Evolutionary conservation across 1,140 invertebrate species (phyloP).

Genomic region (Drosophila nasuta): DNA sequence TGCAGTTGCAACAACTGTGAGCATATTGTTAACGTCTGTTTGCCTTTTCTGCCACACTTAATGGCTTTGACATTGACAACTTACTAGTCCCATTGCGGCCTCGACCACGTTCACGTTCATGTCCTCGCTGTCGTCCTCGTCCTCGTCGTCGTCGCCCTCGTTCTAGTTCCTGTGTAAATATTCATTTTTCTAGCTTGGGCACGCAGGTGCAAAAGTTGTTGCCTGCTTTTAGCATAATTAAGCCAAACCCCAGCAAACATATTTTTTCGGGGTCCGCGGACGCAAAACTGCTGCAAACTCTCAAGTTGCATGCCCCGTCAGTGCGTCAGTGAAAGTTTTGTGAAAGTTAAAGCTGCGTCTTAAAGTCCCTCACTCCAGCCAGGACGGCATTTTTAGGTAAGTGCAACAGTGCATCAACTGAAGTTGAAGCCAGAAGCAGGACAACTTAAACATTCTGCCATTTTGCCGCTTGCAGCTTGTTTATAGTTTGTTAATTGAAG

Average conservation of each 20-base stretch:
- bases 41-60: conserved; percentile 45
- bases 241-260: conserved; percentile 30
- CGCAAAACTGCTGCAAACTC: neutral
- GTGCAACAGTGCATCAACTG: conserved; percentile 7
- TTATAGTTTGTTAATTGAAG: conserved; percentile 75
- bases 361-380: conserved; percentile 37
- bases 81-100: conserved; percentile 3
- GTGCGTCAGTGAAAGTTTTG: conserved; percentile 28
- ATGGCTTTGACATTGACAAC: conserved; percentile 69
- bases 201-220: conserved; percentile 59
- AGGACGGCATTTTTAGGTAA: conserved; percentile 64
- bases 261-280: neutral
- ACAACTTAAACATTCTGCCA: conserved; percentile 19
- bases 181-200: conserved; percentile 51
- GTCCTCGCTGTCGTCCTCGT: conserved; percentile 4
- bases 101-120: conserved; percentile 1
- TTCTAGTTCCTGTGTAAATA: conserved; percentile 56
- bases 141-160: conserved; percentile 33
- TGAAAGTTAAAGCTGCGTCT: conserved; percentile 44
- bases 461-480: conserved; percentile 51
- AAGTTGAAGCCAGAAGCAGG: neutral
- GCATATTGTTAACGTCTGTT: conserved; percentile 11
- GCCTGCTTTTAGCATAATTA: conserved; percentile 75
- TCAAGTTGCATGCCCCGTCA: conserved; percentile 1
- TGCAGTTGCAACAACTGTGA: neutral